A percentile compares a stretch with the other conserved stretches of the same genome.
Conservation (phyloP, 2,113 vertebrate species). For the Corythoichthys haematopterus region DNA sequence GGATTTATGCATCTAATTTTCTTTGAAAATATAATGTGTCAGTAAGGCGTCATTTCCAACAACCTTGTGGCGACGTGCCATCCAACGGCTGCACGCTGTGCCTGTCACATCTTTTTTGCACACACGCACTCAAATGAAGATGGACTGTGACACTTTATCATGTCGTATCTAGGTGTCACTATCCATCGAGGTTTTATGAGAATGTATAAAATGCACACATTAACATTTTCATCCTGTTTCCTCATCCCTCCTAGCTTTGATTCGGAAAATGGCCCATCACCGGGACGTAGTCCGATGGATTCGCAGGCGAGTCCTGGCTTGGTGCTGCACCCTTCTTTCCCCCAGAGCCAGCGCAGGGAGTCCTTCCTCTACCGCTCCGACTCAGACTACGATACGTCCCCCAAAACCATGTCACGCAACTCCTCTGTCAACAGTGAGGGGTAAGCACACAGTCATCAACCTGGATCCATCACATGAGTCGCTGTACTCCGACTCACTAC, state of each 20-base stretch:
- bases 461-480: slow-evolving; percentile 4
- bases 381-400: slow-evolving; percentile 90
- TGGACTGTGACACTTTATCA: background rate
- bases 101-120: slow-evolving; percentile 22
- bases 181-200: background rate
- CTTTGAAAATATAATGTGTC: slow-evolving; percentile 33
- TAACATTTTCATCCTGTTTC: background rate
- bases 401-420: slow-evolving; percentile 91
- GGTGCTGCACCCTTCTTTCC: slow-evolving; percentile 81
- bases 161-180: background rate
- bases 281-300: slow-evolving; percentile 86
- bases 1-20: slow-evolving; percentile 11
- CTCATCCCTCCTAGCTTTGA: slow-evolving; percentile 74
- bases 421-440: slow-evolving; percentile 89
- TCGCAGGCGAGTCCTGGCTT: slow-evolving; percentile 88
- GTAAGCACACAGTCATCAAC: slow-evolving; percentile 65
- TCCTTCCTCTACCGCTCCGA: slow-evolving; percentile 92
- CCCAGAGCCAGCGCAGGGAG: slow-evolving; percentile 84
- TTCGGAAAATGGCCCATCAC: slow-evolving; percentile 86
- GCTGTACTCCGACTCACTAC: background rate
- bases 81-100: slow-evolving; percentile 14
- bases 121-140: background rate
- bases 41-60: slow-evolving; percentile 35
- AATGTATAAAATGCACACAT: background rate
- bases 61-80: slow-evolving; percentile 36